Evolutionary conservation across 2,113 vertebrate genomes (phyloP).

Genomic region (Oxygymnocypris stewartii): DNA sequence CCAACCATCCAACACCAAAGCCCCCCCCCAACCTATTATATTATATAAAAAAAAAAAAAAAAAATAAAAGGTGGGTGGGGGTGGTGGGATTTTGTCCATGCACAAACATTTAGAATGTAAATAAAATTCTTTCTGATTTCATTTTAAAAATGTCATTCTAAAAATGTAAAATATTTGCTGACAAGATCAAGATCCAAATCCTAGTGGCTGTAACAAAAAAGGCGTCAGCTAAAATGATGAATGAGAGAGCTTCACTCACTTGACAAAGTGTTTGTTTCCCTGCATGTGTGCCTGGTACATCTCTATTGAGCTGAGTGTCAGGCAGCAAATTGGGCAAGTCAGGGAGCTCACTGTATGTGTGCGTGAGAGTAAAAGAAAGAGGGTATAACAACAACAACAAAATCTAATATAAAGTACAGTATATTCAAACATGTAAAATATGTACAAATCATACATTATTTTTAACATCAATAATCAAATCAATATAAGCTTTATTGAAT

Average conservation of each 20-base stretch:
- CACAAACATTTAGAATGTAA: background rate
- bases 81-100: background rate
- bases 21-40: too few relatives aligned
- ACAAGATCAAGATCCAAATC: background rate
- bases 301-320: slow-evolving; percentile 77
- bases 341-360: slow-evolving; percentile 63
- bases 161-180: background rate
- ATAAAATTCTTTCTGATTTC: background rate
- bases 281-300: slow-evolving; percentile 81
- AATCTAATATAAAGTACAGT: background rate
- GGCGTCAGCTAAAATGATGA: background rate
- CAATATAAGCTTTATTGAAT: background rate
- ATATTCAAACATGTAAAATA: too few relatives aligned
- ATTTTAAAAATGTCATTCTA: background rate
- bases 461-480: background rate
- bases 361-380: background rate
- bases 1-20: too few relatives aligned
- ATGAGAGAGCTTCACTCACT: slow-evolving; percentile 67
- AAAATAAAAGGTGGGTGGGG: too few relatives aligned
- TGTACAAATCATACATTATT: too few relatives aligned
- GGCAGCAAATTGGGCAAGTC: slow-evolving; percentile 72
- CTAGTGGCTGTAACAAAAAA: background rate
- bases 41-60: too few relatives aligned
- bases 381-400: background rate
- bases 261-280: slow-evolving; percentile 79